Conservation (phyloP, 2,797 vertebrate genomes). For the Enteromius fasciolatus region DNA sequence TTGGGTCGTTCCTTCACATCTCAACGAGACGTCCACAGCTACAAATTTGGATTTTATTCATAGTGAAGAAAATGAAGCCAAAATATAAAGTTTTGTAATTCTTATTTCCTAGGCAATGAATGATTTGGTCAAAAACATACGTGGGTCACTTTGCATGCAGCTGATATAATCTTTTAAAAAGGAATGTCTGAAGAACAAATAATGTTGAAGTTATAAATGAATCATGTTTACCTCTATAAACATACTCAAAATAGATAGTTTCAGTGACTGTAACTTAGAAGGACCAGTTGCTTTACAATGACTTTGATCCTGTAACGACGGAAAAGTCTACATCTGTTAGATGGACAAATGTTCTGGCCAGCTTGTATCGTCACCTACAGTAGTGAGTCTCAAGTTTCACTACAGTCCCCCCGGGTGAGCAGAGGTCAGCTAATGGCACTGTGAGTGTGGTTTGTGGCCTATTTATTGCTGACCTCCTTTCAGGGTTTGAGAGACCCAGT, state of each 20-base stretch:
- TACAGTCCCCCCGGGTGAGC: constrained; percentile 18
- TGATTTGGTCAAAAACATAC: neutral
- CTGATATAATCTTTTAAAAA: neutral
- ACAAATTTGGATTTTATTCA: neutral
- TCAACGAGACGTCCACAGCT: neutral
- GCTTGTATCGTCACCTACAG: neutral
- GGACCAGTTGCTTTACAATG: neutral
- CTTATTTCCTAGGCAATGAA: neutral
- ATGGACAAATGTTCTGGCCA: neutral
- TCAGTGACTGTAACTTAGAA: neutral
- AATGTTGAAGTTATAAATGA: neutral
- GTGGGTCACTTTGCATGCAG: neutral
- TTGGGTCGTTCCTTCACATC: neutral
- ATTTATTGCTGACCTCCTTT: constrained; percentile 39
- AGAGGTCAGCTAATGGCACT: constrained; percentile 35
- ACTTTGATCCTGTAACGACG: neutral
- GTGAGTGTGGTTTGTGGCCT: constrained; percentile 16
- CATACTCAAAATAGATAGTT: neutral
- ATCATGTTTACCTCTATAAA: neutral
- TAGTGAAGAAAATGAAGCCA: neutral
- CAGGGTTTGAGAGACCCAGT: neutral
- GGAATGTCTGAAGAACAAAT: neutral
- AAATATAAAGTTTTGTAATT: neutral
- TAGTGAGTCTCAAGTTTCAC: constrained; percentile 13
- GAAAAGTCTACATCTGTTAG: neutral